Conservation (phyloP, 2,113 vertebrate genomes). For the Gnathonemus echidnorhynchus region DNA sequence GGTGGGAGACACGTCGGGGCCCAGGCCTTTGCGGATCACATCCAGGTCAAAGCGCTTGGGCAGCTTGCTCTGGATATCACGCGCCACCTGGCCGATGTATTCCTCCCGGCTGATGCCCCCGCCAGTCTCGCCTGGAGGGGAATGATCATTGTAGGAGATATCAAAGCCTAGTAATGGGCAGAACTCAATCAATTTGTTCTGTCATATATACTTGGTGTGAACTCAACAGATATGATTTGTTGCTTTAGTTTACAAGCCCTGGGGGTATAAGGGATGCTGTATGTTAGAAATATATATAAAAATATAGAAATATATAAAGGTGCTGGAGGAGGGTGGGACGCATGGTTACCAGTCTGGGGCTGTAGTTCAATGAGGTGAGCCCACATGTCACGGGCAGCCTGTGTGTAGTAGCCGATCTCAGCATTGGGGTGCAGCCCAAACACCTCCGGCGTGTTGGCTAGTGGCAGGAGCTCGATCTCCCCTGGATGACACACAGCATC, state of each 20-base stretch:
- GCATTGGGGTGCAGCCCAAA: slow-evolving; percentile 82
- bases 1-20: slow-evolving; percentile 62
- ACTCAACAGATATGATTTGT: background rate
- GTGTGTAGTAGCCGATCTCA: slow-evolving; percentile 86
- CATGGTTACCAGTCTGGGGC: slow-evolving; percentile 76
- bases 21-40: slow-evolving; percentile 66
- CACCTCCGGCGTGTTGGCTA: slow-evolving; percentile 79
- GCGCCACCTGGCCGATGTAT: slow-evolving; percentile 76
- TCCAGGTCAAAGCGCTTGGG: slow-evolving; percentile 75
- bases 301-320: no score
- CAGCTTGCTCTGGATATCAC: slow-evolving; percentile 82
- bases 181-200: background rate
- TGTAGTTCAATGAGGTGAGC: slow-evolving; percentile 81
- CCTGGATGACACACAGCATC: slow-evolving; percentile 51
- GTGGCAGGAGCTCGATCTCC: slow-evolving; percentile 77
- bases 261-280: background rate
- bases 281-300: background rate
- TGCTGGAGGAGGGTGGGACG: background rate
- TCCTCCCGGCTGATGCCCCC: slow-evolving; percentile 76
- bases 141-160: background rate
- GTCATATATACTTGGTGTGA: background rate
- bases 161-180: background rate
- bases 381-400: slow-evolving; percentile 80
- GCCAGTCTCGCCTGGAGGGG: slow-evolving; percentile 68
- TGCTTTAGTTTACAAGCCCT: background rate